Percentiles rank a stretch among this genome's conserved stretches.
These are phyloP conservation scores for Siphlonurus alternatus DNA, from an alignment of 2,888 invertebrate genomes.

Conservation along the genomic window DNA sequence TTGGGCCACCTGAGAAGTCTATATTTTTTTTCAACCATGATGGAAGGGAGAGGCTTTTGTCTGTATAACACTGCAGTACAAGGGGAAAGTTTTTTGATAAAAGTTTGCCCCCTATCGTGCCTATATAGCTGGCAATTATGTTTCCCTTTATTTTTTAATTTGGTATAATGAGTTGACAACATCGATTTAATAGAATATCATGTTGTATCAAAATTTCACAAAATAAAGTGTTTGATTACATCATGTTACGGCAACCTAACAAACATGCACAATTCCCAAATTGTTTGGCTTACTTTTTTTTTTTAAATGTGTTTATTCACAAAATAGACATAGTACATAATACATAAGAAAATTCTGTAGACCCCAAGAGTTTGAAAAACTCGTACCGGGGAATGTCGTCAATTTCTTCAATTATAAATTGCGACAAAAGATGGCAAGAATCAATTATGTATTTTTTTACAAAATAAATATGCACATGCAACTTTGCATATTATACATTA, in stretches of 20 bases:
- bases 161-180: not conserved
- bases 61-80: not conserved
- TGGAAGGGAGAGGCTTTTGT: not conserved
- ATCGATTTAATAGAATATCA: not conserved
- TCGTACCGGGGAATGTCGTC: too few species aligned
- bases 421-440: too few species aligned
- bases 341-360: too few species aligned
- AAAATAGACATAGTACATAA: not conserved
- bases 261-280: not conserved
- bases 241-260: not conserved
- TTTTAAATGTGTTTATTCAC: not conserved
- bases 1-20: not conserved
- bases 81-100: not conserved
- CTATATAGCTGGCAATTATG: too few species aligned
- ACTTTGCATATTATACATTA: too few species aligned
- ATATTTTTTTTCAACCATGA: not conserved
- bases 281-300: not conserved
- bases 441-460: too few species aligned
- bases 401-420: too few species aligned
- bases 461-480: too few species aligned
- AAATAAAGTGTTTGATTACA: not conserved
- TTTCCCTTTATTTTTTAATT: not conserved
- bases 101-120: not conserved
- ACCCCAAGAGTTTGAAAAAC: too few species aligned
- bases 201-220: not conserved